Evolutionary conservation across 2,113 vertebrate genomes (phyloP), one percentile per base, ranked within the genome.

Genomic region (Alexandromys fortis): DNA sequence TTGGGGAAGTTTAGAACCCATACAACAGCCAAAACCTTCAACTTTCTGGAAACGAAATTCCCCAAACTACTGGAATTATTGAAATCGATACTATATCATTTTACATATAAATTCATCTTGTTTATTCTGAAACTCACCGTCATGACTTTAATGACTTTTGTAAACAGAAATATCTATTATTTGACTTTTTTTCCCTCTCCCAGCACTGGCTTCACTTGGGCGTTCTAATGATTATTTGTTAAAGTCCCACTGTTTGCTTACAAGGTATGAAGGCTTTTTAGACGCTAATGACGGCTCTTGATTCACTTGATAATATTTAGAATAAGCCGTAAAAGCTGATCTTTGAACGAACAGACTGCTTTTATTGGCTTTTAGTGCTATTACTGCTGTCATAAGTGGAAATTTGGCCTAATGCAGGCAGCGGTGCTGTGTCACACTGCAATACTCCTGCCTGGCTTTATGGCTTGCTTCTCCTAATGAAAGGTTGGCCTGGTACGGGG

Each of bases 201-300:
- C 88, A 97, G 96, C 77, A 63, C 73, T 97, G 97, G 98, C 96
- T 97, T 98, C 98, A 98, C 96, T 96, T 96, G 97, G 97, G 97
- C 97, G 93, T 26, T 45, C 97, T 98, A 98, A 98, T 98, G 98
- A 98, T 98, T 98, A 98, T 98, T 98, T 98, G 98, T 98, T 98
- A 98, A 98, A 98, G 97, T 98, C 98, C 98, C 98, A 98, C 98
- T 99, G 98, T 98, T 99, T 98, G 98, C 98, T 99, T 99, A 98
- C 98, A 98, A 97, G 97, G 98, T 98, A 98, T 86, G 97, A 98
- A 98, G 98, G 97, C 98, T 98, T 98, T 99, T 98, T 98, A 98
- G 98, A 98, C 98, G 98, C 97, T 98, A 98, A 98, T 98, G 98
- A 98, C 61, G 98, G 98, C 98, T 98, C 98, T 98, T 98, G 98